A percentile compares a stretch with the other conserved stretches of the same genome.
Conservation (phyloP, 2,888 invertebrate genomes). For the Abscondita cerata region DNA sequence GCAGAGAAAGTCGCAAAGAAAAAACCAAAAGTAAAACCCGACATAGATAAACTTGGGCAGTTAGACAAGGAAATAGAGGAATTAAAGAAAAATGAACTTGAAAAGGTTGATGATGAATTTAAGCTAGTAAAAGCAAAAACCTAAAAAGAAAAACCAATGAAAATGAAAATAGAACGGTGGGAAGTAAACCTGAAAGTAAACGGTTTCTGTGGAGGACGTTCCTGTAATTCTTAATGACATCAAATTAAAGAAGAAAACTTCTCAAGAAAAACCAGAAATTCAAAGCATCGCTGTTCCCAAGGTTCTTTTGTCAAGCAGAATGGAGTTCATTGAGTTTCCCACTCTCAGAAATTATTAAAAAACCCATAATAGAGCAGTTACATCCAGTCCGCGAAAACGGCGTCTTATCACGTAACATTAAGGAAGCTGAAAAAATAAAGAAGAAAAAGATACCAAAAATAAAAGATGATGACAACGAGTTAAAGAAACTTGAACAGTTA, state of each 20-base stretch:
- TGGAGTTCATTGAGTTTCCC: slow-evolving; percentile 67
- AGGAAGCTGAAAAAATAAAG: slow-evolving; percentile 57
- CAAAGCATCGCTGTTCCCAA: slow-evolving; percentile 57
- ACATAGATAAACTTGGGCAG: slow-evolving; percentile 54
- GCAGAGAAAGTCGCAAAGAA: slow-evolving; percentile 68
- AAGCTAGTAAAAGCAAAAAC: slow-evolving; percentile 46
- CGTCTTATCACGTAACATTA: slow-evolving; percentile 59
- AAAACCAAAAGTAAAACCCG: slow-evolving; percentile 14
- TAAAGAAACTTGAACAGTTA: slow-evolving; percentile 50
- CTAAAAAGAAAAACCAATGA: slow-evolving; percentile 49
- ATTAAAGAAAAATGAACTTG: slow-evolving; percentile 54
- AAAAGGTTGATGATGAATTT: slow-evolving; percentile 55
- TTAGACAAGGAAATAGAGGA: slow-evolving; percentile 57
- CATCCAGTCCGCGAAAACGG: slow-evolving; percentile 55
- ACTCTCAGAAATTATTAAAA: slow-evolving; percentile 51
- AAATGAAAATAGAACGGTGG: slow-evolving; percentile 59
- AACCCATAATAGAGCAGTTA: slow-evolving; percentile 52
- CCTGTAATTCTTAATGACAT: slow-evolving; percentile 53
- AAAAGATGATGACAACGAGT: slow-evolving; percentile 52
- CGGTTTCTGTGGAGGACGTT: slow-evolving; percentile 35
- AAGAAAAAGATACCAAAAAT: slow-evolving; percentile 53
- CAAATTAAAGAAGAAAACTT: slow-evolving; percentile 52
- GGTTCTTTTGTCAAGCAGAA: slow-evolving; percentile 59
- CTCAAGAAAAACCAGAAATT: slow-evolving; percentile 52
- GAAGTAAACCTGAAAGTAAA: slow-evolving; percentile 49